Evolutionary conservation across 2,888 invertebrate genomes (phyloP).

Genomic region (Pediacus dermestoides): DNA sequence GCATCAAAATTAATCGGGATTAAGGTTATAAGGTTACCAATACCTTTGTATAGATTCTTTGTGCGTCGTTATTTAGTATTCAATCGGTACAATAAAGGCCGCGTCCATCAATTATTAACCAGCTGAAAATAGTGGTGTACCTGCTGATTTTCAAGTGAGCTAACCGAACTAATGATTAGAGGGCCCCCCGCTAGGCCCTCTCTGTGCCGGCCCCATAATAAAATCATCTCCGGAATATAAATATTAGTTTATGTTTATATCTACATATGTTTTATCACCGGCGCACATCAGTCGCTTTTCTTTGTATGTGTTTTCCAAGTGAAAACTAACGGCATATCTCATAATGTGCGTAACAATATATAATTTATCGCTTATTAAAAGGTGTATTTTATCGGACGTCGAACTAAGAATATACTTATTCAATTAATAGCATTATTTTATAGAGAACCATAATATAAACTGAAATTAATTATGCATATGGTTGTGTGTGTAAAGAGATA

Average conservation of each 20-base stretch:
- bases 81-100: no score
- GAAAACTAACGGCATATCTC: background rate
- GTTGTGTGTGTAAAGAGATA: slow-evolving; percentile 31
- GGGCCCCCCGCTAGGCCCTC: slow-evolving; percentile 42
- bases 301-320: background rate
- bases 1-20: no score
- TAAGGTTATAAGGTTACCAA: no score
- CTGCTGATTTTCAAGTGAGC: slow-evolving; percentile 45
- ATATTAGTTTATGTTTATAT: slow-evolving; percentile 49
- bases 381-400: slow-evolving; percentile 34
- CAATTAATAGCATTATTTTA: slow-evolving; percentile 37
- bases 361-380: slow-evolving; percentile 8
- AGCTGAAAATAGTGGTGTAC: slow-evolving; percentile 37
- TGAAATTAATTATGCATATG: slow-evolving; percentile 39
- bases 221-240: slow-evolving; percentile 50
- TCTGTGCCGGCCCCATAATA: slow-evolving; percentile 43
- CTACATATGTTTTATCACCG: slow-evolving; percentile 48
- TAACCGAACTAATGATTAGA: slow-evolving; percentile 38
- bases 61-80: no score
- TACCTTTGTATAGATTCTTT: no score
- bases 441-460: slow-evolving; percentile 11
- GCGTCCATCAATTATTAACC: no score
- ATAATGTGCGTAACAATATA: background rate
- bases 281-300: slow-evolving; percentile 13
- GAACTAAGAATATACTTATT: slow-evolving; percentile 36